These are phyloP conservation scores for Diloba caeruleocephala DNA, from an alignment of 2,888 invertebrate species.

Conservation along the genomic window DNA sequence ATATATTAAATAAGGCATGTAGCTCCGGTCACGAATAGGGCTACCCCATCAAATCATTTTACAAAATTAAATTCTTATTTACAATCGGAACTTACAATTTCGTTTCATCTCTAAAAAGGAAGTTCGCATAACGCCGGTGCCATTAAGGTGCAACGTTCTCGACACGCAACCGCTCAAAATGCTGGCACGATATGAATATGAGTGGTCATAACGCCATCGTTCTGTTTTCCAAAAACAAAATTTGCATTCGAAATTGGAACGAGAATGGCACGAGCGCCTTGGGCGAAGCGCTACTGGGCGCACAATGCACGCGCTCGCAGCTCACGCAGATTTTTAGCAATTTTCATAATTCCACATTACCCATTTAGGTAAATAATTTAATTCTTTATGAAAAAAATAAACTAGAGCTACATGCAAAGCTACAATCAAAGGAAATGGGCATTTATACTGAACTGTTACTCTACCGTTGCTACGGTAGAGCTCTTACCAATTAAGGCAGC, in stretches of 20 bases:
- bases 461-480: slow-evolving; percentile 31
- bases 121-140: slow-evolving; percentile 57
- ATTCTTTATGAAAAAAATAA: slow-evolving; percentile 53
- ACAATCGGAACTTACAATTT: slow-evolving; percentile 17
- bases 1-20: neutral
- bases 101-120: slow-evolving; percentile 29
- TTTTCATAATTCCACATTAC: slow-evolving; percentile 69
- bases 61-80: too few relatives aligned
- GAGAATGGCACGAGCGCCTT: slow-evolving; percentile 83
- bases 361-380: slow-evolving; percentile 58
- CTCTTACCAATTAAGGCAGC: slow-evolving; percentile 14
- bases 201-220: slow-evolving; percentile 59
- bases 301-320: slow-evolving; percentile 65
- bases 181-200: slow-evolving; percentile 65
- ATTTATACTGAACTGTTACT: slow-evolving; percentile 52
- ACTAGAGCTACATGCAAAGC: slow-evolving; percentile 51
- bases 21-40: too few relatives aligned
- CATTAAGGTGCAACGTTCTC: slow-evolving; percentile 69
- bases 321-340: slow-evolving; percentile 59
- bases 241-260: slow-evolving; percentile 86
- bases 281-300: slow-evolving; percentile 80
- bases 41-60: too few relatives aligned
- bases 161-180: slow-evolving; percentile 77
- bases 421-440: slow-evolving; percentile 64
- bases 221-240: slow-evolving; percentile 74